phyloP scores from a whole-genome alignment of 1,140 invertebrate genomes.

The Ectropis grisescens region DNA sequence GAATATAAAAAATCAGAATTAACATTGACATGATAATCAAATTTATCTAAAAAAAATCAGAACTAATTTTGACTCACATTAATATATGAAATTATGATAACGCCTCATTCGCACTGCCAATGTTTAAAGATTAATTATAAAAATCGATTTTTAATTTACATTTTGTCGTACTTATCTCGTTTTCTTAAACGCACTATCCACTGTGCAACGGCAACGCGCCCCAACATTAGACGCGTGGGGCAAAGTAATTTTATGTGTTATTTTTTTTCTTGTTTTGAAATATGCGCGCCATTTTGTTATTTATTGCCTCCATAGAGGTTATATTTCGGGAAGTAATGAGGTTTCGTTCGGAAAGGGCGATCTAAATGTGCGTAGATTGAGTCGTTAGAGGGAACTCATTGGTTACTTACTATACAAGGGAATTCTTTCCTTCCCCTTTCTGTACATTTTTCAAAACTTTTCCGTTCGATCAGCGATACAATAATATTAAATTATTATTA shows the following conservation, averaged over 20 bases:
- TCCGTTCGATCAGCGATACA: conserved; percentile 1
- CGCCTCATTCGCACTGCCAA: no score
- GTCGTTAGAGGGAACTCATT: conserved; percentile 38
- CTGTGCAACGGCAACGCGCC: conserved; percentile 39
- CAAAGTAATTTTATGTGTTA: conserved; percentile 66
- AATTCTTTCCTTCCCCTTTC: conserved; percentile 11
- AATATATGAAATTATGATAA: no score
- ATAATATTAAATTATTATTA: no score
- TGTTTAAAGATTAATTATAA: no score
- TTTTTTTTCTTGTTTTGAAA: conserved; percentile 68
- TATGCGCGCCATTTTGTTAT: conserved; percentile 65
- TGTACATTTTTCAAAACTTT: conserved; percentile 12
- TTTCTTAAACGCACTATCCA: no score
- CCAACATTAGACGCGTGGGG: conserved; percentile 47
- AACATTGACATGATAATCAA: no score
- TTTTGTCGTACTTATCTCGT: no score
- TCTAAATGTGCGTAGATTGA: conserved; percentile 63
- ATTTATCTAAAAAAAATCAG: no score
- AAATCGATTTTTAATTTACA: no score
- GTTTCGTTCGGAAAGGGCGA: conserved; percentile 63
- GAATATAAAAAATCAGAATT: no score
- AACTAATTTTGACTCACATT: no score
- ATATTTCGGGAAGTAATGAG: conserved; percentile 66
- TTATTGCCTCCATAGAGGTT: conserved; percentile 65
- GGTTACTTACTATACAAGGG: conserved; percentile 16